These are phyloP conservation scores for Hyaena hyaena DNA, from an alignment of 2,113 vertebrate genomes.

Conservation along the genomic window DNA sequence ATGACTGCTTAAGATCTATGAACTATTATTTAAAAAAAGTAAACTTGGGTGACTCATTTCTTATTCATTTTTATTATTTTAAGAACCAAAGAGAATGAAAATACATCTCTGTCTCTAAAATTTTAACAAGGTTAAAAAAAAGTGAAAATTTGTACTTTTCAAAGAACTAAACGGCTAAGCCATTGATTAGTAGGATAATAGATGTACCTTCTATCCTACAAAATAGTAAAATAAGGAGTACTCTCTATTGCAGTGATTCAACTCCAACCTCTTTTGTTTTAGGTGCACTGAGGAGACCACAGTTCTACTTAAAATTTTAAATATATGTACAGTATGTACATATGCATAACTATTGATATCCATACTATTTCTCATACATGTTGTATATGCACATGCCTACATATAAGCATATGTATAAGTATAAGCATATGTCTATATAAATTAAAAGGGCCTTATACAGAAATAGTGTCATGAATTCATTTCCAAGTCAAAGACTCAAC, in stretches of 20 bases:
- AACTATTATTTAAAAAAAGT: background rate
- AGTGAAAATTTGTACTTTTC: background rate
- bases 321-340: background rate
- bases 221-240: background rate
- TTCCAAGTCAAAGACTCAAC: background rate
- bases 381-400: background rate
- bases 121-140: background rate
- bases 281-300: background rate
- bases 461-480: background rate
- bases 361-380: background rate
- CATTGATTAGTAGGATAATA: background rate
- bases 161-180: background rate
- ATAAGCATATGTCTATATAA: background rate
- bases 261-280: background rate
- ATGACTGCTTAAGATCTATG: background rate
- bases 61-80: background rate
- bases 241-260: background rate
- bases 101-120: background rate
- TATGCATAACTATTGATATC: background rate
- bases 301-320: background rate
- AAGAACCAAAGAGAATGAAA: background rate
- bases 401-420: background rate
- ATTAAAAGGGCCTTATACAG: background rate
- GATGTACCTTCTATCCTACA: background rate
- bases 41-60: background rate